These are phyloP conservation scores for Drymodes brunneopygia DNA, from an alignment of 2,113 vertebrate species.

Conservation along the genomic window DNA sequence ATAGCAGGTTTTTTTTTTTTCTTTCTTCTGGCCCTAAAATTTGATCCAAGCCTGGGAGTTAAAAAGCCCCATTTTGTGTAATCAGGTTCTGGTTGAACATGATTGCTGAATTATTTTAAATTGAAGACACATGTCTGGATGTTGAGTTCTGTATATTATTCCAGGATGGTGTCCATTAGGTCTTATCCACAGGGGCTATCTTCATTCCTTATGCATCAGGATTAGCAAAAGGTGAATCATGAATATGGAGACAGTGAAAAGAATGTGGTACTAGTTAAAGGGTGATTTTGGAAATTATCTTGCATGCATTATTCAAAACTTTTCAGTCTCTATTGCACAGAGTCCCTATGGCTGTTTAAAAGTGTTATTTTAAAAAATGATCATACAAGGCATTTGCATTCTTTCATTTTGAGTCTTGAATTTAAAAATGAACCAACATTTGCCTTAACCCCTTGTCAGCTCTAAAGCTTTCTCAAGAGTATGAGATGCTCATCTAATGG, in stretches of 20 bases:
- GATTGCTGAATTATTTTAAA: conserved; percentile 87
- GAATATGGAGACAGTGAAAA: conserved; percentile 70
- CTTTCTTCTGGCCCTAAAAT: conserved; percentile 71
- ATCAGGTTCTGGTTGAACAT: conserved; percentile 85
- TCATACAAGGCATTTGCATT: conserved; percentile 55
- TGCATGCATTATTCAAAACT: conserved; percentile 76
- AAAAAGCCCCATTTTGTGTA: conserved; percentile 84
- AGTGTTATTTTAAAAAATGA: conserved; percentile 51
- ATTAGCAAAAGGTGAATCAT: conserved; percentile 73
- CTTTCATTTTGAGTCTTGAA: conserved; percentile 57
- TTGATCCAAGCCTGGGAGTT: conserved; percentile 82
- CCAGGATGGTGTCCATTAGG: conserved; percentile 81
- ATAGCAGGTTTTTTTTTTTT: conserved; percentile 50
- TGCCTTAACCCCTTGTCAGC: conserved; percentile 69
- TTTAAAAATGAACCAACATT: conserved; percentile 66
- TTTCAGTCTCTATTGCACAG: conserved; percentile 51
- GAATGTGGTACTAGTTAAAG: conserved; percentile 77
- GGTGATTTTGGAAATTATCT: conserved; percentile 73
- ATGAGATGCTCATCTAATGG: conserved; percentile 69
- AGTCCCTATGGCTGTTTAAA: conserved; percentile 59
- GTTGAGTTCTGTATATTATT: conserved; percentile 76
- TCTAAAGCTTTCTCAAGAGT: conserved; percentile 64
- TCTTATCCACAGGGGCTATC: conserved; percentile 80
- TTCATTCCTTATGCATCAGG: conserved; percentile 76
- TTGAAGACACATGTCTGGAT: conserved; percentile 83